Evolutionary conservation across 2,888 invertebrate species (phyloP).

Genomic region (Eueremaeus valkanovi): DNA sequence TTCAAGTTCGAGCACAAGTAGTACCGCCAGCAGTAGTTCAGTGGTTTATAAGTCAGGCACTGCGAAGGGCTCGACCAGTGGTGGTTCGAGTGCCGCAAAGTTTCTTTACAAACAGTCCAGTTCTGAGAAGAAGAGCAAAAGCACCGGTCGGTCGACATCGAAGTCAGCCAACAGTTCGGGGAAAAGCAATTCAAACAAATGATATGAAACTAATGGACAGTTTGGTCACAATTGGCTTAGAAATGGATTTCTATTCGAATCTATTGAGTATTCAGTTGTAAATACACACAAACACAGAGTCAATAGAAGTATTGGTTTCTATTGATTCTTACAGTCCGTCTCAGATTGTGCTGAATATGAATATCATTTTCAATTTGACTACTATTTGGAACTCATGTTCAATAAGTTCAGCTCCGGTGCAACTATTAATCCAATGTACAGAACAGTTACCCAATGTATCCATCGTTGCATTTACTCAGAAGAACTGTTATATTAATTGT

Average conservation of each 20-base stretch:
- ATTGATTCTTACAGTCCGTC: too few species aligned
- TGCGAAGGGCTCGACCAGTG: not conserved
- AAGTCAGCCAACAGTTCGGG: not conserved
- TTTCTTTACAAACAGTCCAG: constrained; percentile 1
- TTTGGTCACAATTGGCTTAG: not conserved
- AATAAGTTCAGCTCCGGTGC: not conserved
- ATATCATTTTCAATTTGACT: not conserved
- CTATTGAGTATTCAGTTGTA: not conserved
- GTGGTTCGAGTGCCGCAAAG: not conserved
- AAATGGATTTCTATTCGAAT: not conserved
- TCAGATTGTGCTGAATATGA: not conserved
- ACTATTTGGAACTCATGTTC: not conserved
- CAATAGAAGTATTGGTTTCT: too few species aligned
- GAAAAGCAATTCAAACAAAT: constrained; percentile 29
- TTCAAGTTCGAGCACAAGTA: constrained; percentile 11
- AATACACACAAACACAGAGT: not conserved
- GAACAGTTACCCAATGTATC: too few species aligned
- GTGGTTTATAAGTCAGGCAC: not conserved
- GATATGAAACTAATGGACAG: not conserved
- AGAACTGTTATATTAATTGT: too few species aligned
- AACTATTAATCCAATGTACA: not conserved
- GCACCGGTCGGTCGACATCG: constrained; percentile 3
- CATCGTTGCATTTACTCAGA: too few species aligned
- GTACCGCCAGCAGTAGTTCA: constrained; percentile 10
- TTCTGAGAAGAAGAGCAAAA: constrained; percentile 8